Evolutionary conservation across 2,113 vertebrate genomes (phyloP).

Genomic region (Ceyx melanurus): DNA sequence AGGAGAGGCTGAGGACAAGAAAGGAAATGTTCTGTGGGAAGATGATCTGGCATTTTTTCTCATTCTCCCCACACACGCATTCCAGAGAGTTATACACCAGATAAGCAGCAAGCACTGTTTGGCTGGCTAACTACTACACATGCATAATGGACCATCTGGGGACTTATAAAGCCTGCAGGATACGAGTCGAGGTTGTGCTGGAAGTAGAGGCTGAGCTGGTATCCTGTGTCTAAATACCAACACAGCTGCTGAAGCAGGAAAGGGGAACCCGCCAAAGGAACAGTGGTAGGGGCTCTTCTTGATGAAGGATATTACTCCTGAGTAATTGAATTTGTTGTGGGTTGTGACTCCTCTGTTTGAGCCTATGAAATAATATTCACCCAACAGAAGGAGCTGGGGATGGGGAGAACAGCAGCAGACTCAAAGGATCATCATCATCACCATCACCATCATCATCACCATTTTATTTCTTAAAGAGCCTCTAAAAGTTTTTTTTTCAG

Average conservation of each 20-base stretch:
- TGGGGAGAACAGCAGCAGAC: not conserved
- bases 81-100: constrained; percentile 64
- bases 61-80: constrained; percentile 52
- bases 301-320: constrained; percentile 43
- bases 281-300: not conserved
- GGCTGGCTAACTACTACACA: constrained; percentile 34
- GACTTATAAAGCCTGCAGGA: constrained; percentile 44
- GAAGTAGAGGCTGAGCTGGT: constrained; percentile 62
- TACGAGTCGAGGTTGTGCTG: constrained; percentile 41
- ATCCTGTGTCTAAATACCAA: constrained; percentile 69
- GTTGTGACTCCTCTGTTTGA: constrained; percentile 30
- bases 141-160: constrained; percentile 62
- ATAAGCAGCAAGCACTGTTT: constrained; percentile 60
- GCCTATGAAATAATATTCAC: constrained; percentile 46
- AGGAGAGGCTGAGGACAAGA: constrained; percentile 67
- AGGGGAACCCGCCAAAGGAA: constrained; percentile 39
- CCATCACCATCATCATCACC: not conserved
- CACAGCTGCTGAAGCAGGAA: constrained; percentile 66
- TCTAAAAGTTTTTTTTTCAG: not conserved
- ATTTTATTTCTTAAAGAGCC: constrained; percentile 6
- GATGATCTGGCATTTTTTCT: constrained; percentile 68
- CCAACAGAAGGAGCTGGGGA: not conserved
- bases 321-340: constrained; percentile 46
- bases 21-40: constrained; percentile 70
- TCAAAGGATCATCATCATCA: not conserved